Base-by-base conservation (phyloP, 2,113 vertebrate genomes). In the Vanacampus margaritifer region DNA sequence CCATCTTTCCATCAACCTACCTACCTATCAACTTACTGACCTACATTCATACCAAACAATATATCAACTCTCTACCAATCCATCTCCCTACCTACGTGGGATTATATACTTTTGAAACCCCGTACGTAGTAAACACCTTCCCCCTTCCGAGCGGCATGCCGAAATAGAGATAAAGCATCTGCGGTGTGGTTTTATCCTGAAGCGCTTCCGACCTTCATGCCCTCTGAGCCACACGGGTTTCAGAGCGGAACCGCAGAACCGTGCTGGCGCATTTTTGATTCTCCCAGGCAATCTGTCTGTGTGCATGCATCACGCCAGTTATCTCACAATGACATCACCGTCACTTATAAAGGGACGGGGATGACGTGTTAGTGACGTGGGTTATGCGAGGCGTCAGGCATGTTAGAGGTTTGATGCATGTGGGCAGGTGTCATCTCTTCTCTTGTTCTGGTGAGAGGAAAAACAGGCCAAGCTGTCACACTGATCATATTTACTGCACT, bases 171-270 rank as follows among this genome's bases (percentile, higher is more conserved):
- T 72, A 36, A 69, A 68, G 24, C 77, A 45, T 69, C 59, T 28
- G 5, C 16, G 24, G 39, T 10, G 43, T 32, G 21, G 39, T 45
- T 46, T 64, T 60, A 24, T 37, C 1, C 46, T 8, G 3, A 10
- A 17, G 64, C 24, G 64, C 14, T 59, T 1, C 58, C 50, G 73
- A 82, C 75, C 79, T 78, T 73, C 63, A 62, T 74, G 64, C 79
- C 64, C 69, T 76, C 45, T 54, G 24, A 43, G 78, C 48, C 60
- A 68, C 65, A 46, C 57, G 6, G 80, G 53, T 41, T 16, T 2
- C 24, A 71, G 37, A 1, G 35, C 36, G 32, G 64, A 75, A 16
- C 36, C 68, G 61, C 23, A 50, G 54, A 82, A 59, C 70, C 67
- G 28, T 53, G 48, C 26, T 28, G 9, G 54, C 16, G 74, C 65